phyloP scores from a whole-genome alignment of 2,797 vertebrate genomes.

The Sarcoramphus papa region DNA sequence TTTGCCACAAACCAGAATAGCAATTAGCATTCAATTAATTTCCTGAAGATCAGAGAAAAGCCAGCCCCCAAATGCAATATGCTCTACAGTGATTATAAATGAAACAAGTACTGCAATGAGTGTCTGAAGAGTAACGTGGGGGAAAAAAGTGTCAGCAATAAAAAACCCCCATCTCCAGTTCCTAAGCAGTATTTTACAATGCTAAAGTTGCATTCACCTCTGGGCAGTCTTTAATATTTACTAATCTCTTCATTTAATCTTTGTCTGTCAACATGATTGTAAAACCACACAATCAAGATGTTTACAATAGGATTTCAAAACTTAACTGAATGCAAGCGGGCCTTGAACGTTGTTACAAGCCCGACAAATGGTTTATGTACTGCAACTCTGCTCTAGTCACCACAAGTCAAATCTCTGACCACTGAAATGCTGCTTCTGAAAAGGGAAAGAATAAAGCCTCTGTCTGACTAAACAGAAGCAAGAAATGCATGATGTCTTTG shows the following conservation, averaged over 20 bases:
- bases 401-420: neutral
- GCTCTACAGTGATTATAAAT: neutral
- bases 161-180: neutral
- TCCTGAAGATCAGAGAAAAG: neutral
- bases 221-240: neutral
- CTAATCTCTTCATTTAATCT: neutral
- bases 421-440: neutral
- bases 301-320: neutral
- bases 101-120: neutral
- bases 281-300: neutral
- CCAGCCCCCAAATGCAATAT: neutral
- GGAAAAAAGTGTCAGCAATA: neutral
- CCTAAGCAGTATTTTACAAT: neutral
- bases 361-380: neutral
- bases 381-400: neutral
- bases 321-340: neutral
- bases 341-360: neutral
- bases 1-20: neutral
- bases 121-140: neutral
- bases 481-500: neutral
- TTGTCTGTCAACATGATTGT: neutral
- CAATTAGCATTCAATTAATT: neutral
- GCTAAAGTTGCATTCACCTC: neutral
- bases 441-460: conserved; percentile 41
- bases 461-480: neutral